Evolutionary conservation across 2,113 vertebrate species (phyloP).

Genomic region (Zosterops lateralis): DNA sequence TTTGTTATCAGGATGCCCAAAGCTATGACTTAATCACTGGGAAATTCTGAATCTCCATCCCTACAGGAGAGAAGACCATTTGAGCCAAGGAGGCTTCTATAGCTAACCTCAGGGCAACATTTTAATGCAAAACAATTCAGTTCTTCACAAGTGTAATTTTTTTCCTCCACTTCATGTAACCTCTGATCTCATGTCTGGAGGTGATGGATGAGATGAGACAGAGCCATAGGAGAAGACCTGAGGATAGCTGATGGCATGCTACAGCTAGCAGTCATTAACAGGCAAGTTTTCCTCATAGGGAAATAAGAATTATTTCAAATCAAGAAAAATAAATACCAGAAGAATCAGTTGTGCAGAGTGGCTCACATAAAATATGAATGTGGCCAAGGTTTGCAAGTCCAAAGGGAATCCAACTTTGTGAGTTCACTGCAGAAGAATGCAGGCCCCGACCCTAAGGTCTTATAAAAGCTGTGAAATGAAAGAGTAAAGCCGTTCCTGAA

Average conservation of each 20-base stretch:
- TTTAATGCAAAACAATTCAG: background rate
- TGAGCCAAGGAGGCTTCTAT: background rate
- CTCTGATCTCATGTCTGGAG: constrained; percentile 2
- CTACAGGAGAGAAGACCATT: background rate
- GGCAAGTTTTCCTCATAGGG: constrained; percentile 21
- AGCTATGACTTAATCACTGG: background rate
- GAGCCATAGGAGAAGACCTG: constrained; percentile 41
- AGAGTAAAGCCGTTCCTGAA: constrained; percentile 20
- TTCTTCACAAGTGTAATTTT: background rate
- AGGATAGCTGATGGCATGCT: background rate
- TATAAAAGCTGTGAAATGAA: constrained; percentile 55
- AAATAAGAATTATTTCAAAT: constrained; percentile 64
- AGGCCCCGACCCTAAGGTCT: constrained; percentile 16
- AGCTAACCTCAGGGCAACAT: background rate
- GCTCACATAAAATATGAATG: constrained; percentile 58
- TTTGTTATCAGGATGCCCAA: background rate
- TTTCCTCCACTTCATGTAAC: background rate
- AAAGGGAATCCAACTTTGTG: constrained; percentile 19
- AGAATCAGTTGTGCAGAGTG: constrained; percentile 14
- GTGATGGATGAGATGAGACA: constrained; percentile 29
- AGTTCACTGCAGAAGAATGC: constrained; percentile 67
- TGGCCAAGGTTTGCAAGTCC: constrained; percentile 54
- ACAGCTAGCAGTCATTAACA: constrained; percentile 30
- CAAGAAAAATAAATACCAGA: constrained; percentile 61
- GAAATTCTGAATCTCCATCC: background rate